phyloP scores from a whole-genome alignment of 2,888 invertebrate species.

The Mythimna albipuncta region DNA sequence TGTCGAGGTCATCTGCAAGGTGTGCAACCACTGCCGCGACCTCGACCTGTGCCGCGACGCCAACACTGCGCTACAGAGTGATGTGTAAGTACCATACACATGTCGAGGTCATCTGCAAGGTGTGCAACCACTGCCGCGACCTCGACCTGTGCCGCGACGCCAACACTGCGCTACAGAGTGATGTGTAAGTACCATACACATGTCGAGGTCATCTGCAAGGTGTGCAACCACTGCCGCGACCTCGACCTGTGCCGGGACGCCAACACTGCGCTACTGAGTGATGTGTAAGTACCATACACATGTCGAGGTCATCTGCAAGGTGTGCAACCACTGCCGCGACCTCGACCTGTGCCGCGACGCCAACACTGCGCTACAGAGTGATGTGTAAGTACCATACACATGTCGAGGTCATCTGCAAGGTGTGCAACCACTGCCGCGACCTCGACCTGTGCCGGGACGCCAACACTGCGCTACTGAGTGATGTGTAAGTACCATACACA shows the following conservation, averaged over 20 bases:
- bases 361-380: constrained; percentile 88
- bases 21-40: constrained; percentile 98
- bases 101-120: not conserved
- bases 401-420: constrained; percentile 88
- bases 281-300: constrained; percentile 84
- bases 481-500: constrained; percentile 83
- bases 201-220: constrained; percentile 96
- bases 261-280: constrained; percentile 89
- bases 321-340: constrained; percentile 98
- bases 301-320: constrained; percentile 96
- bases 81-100: constrained; percentile 83
- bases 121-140: not conserved
- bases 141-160: too few species aligned
- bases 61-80: constrained; percentile 89
- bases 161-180: too few species aligned
- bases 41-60: constrained; percentile 98
- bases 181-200: too few species aligned
- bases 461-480: constrained; percentile 89
- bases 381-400: constrained; percentile 87
- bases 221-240: constrained; percentile 98
- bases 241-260: constrained; percentile 98
- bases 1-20: constrained; percentile 93
- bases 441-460: constrained; percentile 98
- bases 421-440: constrained; percentile 98
- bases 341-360: constrained; percentile 98